Percentiles rank a stretch among this genome's conserved stretches.
Conservation (phyloP, 2,113 vertebrate species). For the Clarias magur region DNA sequence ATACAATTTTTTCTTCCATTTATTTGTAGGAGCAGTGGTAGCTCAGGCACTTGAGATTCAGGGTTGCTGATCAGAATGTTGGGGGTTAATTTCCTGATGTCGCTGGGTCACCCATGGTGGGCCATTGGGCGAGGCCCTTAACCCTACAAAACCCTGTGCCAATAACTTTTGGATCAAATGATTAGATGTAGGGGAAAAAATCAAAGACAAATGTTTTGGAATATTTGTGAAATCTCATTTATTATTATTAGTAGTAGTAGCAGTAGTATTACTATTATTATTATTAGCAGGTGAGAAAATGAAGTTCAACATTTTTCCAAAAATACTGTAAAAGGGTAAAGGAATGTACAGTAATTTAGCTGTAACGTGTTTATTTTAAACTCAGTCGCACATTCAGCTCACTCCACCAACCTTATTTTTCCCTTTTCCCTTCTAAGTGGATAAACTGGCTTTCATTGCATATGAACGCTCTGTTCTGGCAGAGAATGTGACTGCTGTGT, state of each 20-base stretch:
- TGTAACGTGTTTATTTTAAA: neutral
- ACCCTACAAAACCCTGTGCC: too few relatives aligned
- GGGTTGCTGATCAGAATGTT: too few relatives aligned
- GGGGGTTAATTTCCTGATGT: too few relatives aligned
- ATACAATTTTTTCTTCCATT: too few relatives aligned
- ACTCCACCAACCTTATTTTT: neutral
- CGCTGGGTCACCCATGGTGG: too few relatives aligned
- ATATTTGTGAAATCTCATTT: neutral
- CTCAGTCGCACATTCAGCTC: neutral
- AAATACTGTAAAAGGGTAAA: too few relatives aligned
- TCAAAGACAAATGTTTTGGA: neutral
- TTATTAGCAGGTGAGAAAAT: neutral
- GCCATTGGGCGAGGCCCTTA: too few relatives aligned
- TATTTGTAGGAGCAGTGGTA: too few relatives aligned
- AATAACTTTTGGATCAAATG: too few relatives aligned
- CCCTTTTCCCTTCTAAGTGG: conserved; percentile 7
- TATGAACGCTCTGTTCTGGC: conserved; percentile 54
- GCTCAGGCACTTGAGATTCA: too few relatives aligned
- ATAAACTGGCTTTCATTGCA: conserved; percentile 64
- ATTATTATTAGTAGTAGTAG: neutral
- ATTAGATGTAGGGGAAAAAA: too few relatives aligned
- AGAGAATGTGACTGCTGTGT: conserved; percentile 47
- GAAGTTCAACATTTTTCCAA: neutral
- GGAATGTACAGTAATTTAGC: conserved; percentile 41
- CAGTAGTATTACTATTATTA: neutral